Evolutionary conservation across 2,113 vertebrate genomes (phyloP), one percentile per base, ranked within the genome.

Genomic region (Oxyruncus cristatus): DNA sequence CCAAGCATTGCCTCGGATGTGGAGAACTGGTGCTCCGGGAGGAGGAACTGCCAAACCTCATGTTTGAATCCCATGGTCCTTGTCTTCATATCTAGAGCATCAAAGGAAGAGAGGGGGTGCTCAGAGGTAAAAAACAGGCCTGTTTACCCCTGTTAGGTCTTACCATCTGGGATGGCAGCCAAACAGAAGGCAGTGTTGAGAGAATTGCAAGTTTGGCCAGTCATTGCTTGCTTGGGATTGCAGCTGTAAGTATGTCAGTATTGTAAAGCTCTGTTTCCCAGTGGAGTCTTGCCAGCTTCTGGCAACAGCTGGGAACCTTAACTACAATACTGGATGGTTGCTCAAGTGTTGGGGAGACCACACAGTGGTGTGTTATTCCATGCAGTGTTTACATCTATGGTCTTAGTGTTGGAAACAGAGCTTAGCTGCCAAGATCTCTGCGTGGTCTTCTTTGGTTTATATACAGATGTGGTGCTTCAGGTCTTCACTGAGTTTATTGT

Each of bases 31-130:
- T 66, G 17, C 16, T 81, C n/a, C 50, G 23, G 55, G 53, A 79
- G 27, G 5, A 80, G 22, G 15, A 83, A 14, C 26, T 27, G 46
- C 24, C 53, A 77, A 74, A 49, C 8, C 3, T 17, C 9, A 4
- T 9, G 3, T 65, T 83, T 1, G 0, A 11, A 21, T 49, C 23
- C 23, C 20, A 4, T 8, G 9, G 18, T 37, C 5, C 21, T 55
- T 67, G 14, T 50, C 42, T 71, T 78, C 37, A 46, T 6, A 39
- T 4, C 23, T 30, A 30, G 11, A 23, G 27, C 22, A 53, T 32
- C 15, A 47, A 47, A 79, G 41, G 32, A 68, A 65, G 17, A 73
- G 8, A 33, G 76, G 22, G 12, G 37, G 44, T 77, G 18, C 28
- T 61, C 28, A 62, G 33, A 72, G 26, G 5, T 46, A 14, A 61